Evolutionary conservation across 1,140 invertebrate species (phyloP).

Genomic region (Hyphantria cunea): DNA sequence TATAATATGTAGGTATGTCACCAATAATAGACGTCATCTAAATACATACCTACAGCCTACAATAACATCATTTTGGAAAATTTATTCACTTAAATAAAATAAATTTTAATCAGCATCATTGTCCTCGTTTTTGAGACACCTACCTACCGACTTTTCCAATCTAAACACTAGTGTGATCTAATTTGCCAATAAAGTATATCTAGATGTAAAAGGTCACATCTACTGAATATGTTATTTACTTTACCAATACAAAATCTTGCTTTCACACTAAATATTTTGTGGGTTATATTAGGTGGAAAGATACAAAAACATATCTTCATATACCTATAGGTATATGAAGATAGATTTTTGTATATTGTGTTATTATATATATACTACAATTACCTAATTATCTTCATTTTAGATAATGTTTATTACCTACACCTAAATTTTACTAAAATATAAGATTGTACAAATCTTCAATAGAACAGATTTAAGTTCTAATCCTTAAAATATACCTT

Average conservation of each 20-base stretch:
- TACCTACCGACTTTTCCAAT: not conserved
- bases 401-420: too few species aligned
- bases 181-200: not conserved
- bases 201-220: conserved; percentile 26
- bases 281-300: conserved; percentile 23
- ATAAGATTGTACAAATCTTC: conserved; percentile 10
- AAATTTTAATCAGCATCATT: too few species aligned
- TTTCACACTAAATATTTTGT: conserved; percentile 22
- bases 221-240: conserved; percentile 15
- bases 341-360: too few species aligned
- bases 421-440: too few species aligned
- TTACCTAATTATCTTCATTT: conserved; percentile 6
- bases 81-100: too few species aligned
- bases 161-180: not conserved
- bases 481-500: not conserved
- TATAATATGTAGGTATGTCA: too few species aligned
- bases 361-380: conserved; percentile 23
- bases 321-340: too few species aligned
- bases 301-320: too few species aligned
- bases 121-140: not conserved
- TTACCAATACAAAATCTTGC: conserved; percentile 12
- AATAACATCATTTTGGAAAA: too few species aligned
- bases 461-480: conserved; percentile 16
- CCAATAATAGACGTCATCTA: too few species aligned
- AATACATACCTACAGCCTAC: too few species aligned